Evolutionary conservation across 2,888 invertebrate genomes (phyloP).

Genomic region (Anticlea derivata): DNA sequence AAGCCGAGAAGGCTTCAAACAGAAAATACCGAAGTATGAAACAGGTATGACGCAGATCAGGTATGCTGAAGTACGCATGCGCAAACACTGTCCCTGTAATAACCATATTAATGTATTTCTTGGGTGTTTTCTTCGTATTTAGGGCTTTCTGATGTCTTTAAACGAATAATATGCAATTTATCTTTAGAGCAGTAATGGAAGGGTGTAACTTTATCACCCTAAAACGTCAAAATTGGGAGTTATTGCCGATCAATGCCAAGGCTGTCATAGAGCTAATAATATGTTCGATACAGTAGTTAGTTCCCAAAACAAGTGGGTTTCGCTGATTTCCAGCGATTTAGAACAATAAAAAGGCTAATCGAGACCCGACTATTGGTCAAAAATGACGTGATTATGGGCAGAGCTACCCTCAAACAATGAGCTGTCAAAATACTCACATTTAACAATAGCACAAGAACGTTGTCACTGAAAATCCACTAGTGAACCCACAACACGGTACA

Average conservation of each 20-base stretch:
- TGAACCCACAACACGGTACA: slow-evolving; percentile 46
- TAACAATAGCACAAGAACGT: slow-evolving; percentile 37
- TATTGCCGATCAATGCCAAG: slow-evolving; percentile 22
- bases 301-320: slow-evolving; percentile 9
- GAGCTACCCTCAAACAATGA: slow-evolving; percentile 40
- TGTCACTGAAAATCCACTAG: slow-evolving; percentile 47
- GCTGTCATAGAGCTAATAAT: neutral
- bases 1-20: slow-evolving; percentile 19
- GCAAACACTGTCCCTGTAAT: slow-evolving; percentile 45
- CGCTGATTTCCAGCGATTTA: neutral
- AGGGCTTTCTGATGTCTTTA: neutral
- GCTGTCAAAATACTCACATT: slow-evolving; percentile 66
- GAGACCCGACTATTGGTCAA: slow-evolving; percentile 11
- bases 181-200: neutral
- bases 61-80: slow-evolving; percentile 49
- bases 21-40: slow-evolving; percentile 40
- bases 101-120: slow-evolving; percentile 55
- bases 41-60: slow-evolving; percentile 59
- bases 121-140: slow-evolving; percentile 35
- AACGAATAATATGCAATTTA: neutral
- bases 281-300: slow-evolving; percentile 17
- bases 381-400: slow-evolving; percentile 38
- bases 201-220: neutral
- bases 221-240: neutral
- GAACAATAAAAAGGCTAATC: neutral